phyloP scores from a whole-genome alignment of 92 coral and sea anemone species.

The Umimayanthus kanabou region DNA sequence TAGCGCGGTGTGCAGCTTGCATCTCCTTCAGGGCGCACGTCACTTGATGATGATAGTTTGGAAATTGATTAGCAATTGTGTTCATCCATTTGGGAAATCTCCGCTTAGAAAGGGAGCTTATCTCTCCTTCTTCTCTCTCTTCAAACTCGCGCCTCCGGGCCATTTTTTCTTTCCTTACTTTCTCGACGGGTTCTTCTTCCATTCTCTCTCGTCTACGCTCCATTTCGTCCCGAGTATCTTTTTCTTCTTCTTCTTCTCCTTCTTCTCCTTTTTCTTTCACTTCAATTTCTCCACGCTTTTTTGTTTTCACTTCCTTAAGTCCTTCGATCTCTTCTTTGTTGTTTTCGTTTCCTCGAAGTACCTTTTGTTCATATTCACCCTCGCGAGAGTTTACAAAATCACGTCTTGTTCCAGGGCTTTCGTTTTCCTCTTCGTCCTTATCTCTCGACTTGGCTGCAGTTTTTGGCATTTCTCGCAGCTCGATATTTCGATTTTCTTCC shows the following conservation, averaged over 20 bases:
- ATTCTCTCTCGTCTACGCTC: neutral
- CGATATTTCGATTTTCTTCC: neutral
- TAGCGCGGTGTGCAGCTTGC: slow-evolving; percentile 42
- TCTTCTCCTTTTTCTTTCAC: neutral
- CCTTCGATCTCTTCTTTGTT: neutral
- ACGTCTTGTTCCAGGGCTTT: neutral
- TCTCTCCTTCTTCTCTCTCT: neutral
- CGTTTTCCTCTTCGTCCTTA: neutral
- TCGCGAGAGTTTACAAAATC: neutral
- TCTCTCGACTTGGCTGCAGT: neutral
- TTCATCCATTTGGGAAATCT: slow-evolving; percentile 35
- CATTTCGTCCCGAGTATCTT: neutral
- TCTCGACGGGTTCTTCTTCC: neutral
- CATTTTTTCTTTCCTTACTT: neutral
- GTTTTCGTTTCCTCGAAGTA: neutral
- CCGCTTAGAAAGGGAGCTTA: neutral
- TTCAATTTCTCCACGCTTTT: neutral
- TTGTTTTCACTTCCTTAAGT: neutral
- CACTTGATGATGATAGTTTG: slow-evolving; percentile 25
- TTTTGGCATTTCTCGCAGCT: neutral
- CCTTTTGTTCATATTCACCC: neutral
- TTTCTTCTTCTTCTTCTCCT: neutral
- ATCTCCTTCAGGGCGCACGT: slow-evolving; percentile 36
- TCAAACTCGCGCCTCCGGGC: neutral
- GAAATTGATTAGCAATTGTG: neutral